A percentile compares a stretch with the other conserved stretches of the same genome.
Evolutionary conservation across 2,113 vertebrate species (phyloP).

Genomic region (Myocastor coypus): DNA sequence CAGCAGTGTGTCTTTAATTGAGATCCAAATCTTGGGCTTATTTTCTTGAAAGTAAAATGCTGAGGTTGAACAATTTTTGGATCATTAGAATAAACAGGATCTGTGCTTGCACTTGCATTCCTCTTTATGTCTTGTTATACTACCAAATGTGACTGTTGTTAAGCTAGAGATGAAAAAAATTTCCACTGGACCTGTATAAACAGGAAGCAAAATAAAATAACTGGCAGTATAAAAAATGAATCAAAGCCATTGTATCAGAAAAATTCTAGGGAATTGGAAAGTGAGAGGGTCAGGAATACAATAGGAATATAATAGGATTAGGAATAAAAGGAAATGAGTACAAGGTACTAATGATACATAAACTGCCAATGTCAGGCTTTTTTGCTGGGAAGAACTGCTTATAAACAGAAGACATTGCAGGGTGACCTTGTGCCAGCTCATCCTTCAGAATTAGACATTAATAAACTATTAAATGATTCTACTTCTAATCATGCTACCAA

Average conservation of each 20-base stretch:
- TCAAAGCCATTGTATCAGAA: neutral
- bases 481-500: neutral
- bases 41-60: neutral
- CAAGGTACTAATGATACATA: neutral
- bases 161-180: conserved; percentile 7
- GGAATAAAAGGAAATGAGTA: neutral
- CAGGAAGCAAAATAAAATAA: neutral
- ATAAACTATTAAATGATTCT: neutral
- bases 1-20: neutral
- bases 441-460: neutral
- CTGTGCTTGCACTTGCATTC: neutral
- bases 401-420: neutral
- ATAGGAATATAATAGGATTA: neutral
- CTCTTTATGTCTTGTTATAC: neutral
- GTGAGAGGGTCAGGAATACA: neutral
- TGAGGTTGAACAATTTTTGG: neutral
- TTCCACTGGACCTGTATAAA: neutral
- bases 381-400: neutral
- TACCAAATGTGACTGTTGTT: neutral
- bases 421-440: neutral
- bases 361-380: neutral
- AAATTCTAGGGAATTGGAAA: neutral
- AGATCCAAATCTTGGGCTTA: neutral
- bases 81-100: neutral
- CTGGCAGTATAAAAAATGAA: neutral